Conservation (phyloP, 2,888 invertebrate genomes). For the Hyposoter dolosus region DNA sequence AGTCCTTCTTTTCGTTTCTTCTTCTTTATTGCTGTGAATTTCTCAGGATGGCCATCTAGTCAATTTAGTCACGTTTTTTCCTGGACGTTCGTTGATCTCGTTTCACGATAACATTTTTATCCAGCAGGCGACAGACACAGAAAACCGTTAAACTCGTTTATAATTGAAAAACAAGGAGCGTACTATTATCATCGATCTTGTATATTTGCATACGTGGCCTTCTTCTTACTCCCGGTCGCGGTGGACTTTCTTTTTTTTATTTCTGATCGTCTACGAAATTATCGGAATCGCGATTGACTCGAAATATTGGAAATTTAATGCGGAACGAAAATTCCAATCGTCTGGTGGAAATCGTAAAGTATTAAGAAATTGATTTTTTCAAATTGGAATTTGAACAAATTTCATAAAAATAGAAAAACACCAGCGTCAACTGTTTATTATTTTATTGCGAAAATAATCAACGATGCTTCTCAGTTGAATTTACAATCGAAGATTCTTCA, state of each 20-base stretch:
- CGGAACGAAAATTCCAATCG: neutral
- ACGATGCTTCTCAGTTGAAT: neutral
- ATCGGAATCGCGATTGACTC: neutral
- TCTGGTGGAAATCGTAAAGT: neutral
- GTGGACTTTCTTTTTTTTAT: conserved; percentile 13
- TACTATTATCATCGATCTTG: conserved; percentile 32
- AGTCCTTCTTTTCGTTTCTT: neutral
- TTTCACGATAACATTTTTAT: conserved; percentile 29
- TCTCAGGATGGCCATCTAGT: neutral
- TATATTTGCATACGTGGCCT: conserved; percentile 55
- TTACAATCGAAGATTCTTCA: neutral
- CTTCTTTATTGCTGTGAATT: neutral
- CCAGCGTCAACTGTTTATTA: neutral
- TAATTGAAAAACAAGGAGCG: conserved; percentile 46
- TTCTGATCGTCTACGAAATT: neutral
- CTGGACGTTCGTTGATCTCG: conserved; percentile 12
- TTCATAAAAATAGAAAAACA: neutral
- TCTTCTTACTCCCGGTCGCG: conserved; percentile 23
- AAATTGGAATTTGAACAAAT: neutral
- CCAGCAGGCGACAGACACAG: conserved; percentile 10
- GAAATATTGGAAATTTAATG: neutral
- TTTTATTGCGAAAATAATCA: neutral
- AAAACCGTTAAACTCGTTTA: conserved; percentile 12
- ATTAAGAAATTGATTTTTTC: neutral
- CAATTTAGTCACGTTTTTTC: conserved; percentile 8